Evolutionary conservation across 2,113 vertebrate species (phyloP).

Genomic region (Tonatia bakeri): DNA sequence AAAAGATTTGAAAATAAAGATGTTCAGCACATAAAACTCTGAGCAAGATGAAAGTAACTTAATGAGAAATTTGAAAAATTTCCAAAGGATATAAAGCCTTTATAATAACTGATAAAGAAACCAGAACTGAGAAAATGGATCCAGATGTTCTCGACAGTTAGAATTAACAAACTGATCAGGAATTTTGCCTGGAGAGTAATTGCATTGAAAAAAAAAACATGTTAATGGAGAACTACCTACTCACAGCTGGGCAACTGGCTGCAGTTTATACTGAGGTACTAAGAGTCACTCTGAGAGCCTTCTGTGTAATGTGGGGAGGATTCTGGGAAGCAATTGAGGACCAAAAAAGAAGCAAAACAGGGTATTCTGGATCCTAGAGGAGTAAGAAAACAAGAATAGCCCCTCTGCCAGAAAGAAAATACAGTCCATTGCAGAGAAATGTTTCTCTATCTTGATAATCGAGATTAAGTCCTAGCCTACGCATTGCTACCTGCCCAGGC

Average conservation of each 20-base stretch:
- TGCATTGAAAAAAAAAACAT: neutral
- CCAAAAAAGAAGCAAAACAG: neutral
- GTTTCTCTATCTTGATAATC: neutral
- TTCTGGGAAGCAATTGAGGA: neutral
- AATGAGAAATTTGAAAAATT: neutral
- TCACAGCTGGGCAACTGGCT: neutral
- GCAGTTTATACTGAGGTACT: neutral
- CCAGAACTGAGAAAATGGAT: neutral
- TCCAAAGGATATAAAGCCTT: neutral
- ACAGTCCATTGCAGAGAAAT: neutral
- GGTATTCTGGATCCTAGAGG: neutral
- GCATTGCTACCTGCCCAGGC: neutral
- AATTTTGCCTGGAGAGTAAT: neutral
- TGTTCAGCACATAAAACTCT: neutral
- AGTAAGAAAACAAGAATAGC: neutral
- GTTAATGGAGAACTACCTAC: neutral
- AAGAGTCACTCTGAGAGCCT: neutral
- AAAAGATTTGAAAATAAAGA: neutral
- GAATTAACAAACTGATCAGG: neutral
- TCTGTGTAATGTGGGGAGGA: neutral
- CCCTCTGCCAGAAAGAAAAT: neutral
- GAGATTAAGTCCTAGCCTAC: neutral
- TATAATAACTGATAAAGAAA: neutral
- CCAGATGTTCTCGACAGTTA: neutral
- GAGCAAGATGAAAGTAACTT: neutral